Conservation (phyloP, 2,797 vertebrate genomes). For the Gallinago solitaria region DNA sequence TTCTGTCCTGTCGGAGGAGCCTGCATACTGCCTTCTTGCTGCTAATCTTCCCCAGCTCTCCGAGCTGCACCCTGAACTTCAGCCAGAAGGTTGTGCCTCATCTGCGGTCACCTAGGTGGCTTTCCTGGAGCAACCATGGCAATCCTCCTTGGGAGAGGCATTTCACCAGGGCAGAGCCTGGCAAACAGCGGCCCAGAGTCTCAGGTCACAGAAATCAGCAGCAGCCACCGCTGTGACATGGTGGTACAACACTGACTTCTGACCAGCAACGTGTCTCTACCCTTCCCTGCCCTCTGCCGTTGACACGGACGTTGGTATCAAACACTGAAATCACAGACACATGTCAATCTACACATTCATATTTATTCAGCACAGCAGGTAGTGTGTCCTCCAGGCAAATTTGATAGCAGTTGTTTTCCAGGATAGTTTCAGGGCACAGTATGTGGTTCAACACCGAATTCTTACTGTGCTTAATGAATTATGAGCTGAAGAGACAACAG, state of each 20-base stretch:
- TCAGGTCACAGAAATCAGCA: background rate
- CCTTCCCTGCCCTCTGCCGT: background rate
- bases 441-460: background rate
- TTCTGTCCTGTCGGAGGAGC: background rate
- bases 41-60: background rate
- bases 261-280: background rate
- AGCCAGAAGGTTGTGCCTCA: background rate
- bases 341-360: background rate
- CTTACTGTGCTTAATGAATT: background rate
- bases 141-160: background rate
- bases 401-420: background rate
- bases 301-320: background rate
- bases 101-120: background rate
- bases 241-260: background rate
- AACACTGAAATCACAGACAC: background rate
- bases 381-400: background rate
- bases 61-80: background rate
- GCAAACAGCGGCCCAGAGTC: background rate
- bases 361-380: background rate
- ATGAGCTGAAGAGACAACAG: background rate
- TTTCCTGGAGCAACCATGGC: background rate
- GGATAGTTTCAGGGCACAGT: background rate
- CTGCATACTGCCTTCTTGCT: rapidly evolving
- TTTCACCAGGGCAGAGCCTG: background rate
- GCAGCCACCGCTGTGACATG: no score